Conservation (phyloP, 2,797 vertebrate genomes). For the Tolypeutes matacus region DNA sequence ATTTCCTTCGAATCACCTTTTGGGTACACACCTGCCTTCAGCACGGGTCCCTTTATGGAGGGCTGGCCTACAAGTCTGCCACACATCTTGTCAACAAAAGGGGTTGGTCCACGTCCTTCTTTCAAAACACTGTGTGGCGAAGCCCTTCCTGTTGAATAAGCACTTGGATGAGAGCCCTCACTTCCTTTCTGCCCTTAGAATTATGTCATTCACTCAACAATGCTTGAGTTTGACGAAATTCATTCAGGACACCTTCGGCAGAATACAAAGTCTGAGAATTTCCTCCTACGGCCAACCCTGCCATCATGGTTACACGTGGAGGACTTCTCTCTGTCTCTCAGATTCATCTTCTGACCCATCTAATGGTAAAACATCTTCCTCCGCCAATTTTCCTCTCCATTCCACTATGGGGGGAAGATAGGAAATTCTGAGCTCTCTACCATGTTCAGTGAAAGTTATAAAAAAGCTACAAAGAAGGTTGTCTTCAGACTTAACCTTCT, state of each 20-base stretch:
- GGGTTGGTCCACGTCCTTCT: neutral
- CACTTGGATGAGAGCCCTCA: accelerated
- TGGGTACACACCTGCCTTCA: neutral
- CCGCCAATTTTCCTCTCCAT: neutral
- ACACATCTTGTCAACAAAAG: neutral
- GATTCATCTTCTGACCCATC: neutral
- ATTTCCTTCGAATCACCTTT: neutral
- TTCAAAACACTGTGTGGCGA: neutral
- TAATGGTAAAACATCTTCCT: neutral
- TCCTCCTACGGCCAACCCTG: accelerated
- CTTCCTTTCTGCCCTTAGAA: accelerated
- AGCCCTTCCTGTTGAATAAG: neutral
- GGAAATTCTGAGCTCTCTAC: neutral
- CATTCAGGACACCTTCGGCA: accelerated
- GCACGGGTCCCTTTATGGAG: neutral
- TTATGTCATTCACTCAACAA: accelerated
- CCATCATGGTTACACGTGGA: neutral
- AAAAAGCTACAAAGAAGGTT: neutral
- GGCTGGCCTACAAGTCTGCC: neutral
- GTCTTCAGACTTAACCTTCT: neutral
- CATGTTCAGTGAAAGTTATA: neutral
- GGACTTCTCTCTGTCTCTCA: neutral
- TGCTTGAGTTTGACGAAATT: neutral
- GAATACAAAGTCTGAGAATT: neutral
- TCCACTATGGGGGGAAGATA: neutral